Evolutionary conservation across 2,113 vertebrate genomes (phyloP).

Genomic region (Cephalophus harveyi): DNA sequence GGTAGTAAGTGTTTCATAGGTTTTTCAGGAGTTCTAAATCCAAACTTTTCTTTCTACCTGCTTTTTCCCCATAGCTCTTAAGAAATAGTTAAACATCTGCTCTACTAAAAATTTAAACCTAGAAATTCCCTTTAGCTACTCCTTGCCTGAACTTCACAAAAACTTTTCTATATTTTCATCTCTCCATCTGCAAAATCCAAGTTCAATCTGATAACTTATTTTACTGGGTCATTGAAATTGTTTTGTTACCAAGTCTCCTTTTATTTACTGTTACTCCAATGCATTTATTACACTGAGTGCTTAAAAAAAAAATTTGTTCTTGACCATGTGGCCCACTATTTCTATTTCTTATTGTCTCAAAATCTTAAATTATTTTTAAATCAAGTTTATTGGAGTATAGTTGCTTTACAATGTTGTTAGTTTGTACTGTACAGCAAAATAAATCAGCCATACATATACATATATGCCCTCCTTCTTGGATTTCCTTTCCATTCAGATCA

Average conservation of each 20-base stretch:
- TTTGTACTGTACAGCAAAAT: background rate
- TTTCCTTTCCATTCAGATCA: background rate
- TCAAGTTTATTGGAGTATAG: background rate
- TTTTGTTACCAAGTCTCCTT: background rate
- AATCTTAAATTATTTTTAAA: background rate
- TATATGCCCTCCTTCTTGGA: background rate
- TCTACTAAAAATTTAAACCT: background rate
- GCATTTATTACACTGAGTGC: background rate
- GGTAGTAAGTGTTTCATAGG: background rate
- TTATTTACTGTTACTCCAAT: background rate
- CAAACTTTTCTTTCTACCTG: background rate
- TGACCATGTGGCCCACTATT: background rate
- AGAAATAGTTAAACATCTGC: background rate
- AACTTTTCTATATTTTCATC: background rate
- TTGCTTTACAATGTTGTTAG: background rate
- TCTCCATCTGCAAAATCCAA: background rate
- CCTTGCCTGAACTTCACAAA: background rate
- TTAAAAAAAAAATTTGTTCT: background rate
- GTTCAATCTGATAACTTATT: background rate
- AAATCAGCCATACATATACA: background rate
- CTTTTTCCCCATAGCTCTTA: background rate
- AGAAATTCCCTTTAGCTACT: background rate
- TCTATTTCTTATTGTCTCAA: background rate
- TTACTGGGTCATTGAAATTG: too few relatives aligned
- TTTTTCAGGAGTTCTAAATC: background rate